Evolutionary conservation across 1,140 invertebrate species (phyloP), one percentile per base, ranked within the genome.

Genomic region (Hypsibius dujardini): DNA sequence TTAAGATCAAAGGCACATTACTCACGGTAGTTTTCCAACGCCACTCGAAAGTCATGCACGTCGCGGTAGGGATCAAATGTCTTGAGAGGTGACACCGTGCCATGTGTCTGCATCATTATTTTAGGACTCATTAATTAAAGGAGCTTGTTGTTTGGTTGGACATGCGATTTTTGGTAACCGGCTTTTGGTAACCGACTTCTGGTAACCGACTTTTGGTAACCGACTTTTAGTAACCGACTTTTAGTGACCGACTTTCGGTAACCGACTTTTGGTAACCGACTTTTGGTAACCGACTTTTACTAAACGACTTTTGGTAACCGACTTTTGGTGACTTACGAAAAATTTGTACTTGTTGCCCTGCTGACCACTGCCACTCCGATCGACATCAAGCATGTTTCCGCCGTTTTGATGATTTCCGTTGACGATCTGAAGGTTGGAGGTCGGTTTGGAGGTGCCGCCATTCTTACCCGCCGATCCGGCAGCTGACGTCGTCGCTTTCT

Each of bases 31-130:
- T 67, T 12, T 45, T 67, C 12, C 62, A 67, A 15, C 3, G 62
- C 62, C 3, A 67, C 45, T 3, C 62, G 62, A 12, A 67, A 15
- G 42, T 67, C 62, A 42, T 67, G 62, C 12, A 67, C 42, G 45
- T 67, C 62, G 3, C 62, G 62, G 62, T 67, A 67, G 3, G 62
- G 62, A 45, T 67, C 62, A 67, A 67, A 67, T 12, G 12, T 67
- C 42, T 67, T 67, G 12, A 67, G 45, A 42, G 62, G 62, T 15
- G 62, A 67, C 12, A 67, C 62, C 3, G 62, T 67, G 62, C 62
- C 62, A 45, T 67, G 62, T 42, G 62, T 67, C 62, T 67, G 62
- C 42, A 67, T 28, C 28, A 28, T 28, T 28, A 28, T 28, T 28
- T 0, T 28, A 28, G 28, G 28, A 28, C 0, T 28, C 28, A 28